phyloP scores from a whole-genome alignment of 2,888 invertebrate species.

The Nysson spinosus region DNA sequence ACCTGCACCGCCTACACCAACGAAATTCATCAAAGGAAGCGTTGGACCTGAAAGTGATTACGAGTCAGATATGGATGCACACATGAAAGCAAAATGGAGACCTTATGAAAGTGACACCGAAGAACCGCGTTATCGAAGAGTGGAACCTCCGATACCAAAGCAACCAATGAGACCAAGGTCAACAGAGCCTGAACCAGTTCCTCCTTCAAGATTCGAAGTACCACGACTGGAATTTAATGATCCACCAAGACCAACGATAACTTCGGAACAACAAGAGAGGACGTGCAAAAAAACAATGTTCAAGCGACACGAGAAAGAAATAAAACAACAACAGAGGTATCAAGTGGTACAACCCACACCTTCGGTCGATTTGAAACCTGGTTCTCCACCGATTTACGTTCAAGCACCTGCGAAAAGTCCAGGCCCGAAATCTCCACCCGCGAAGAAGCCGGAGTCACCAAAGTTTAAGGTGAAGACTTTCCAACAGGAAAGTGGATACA shows the following conservation, averaged over 20 bases:
- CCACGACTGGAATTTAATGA: conserved; percentile 71
- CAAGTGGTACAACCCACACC: conserved; percentile 50
- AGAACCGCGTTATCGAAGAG: conserved; percentile 80
- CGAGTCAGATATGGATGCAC: conserved; percentile 82
- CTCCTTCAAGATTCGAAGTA: conserved; percentile 80
- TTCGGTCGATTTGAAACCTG: conserved; percentile 68
- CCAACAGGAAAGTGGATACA: conserved; percentile 82
- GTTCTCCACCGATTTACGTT: conserved; percentile 74
- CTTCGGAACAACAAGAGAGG: conserved; percentile 60
- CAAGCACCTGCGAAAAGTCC: conserved; percentile 70
- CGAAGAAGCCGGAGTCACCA: conserved; percentile 78
- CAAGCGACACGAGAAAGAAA: conserved; percentile 67
- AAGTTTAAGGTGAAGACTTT: conserved; percentile 79
- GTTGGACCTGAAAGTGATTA: conserved; percentile 82
- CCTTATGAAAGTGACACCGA: conserved; percentile 83
- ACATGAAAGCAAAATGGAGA: conserved; percentile 79
- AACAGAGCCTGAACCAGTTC: conserved; percentile 79
- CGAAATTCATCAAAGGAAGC: conserved; percentile 80
- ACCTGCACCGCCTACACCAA: conserved; percentile 80
- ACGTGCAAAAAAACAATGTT: conserved; percentile 57
- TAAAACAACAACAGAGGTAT: conserved; percentile 51
- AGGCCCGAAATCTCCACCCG: conserved; percentile 63
- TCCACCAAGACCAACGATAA: conserved; percentile 61
- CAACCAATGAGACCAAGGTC: conserved; percentile 78
- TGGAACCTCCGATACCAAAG: conserved; percentile 78